A percentile compares a stretch with the other conserved stretches of the same genome.
Evolutionary conservation across 1,140 invertebrate species (phyloP).

Genomic region (Lepidostoma basale): DNA sequence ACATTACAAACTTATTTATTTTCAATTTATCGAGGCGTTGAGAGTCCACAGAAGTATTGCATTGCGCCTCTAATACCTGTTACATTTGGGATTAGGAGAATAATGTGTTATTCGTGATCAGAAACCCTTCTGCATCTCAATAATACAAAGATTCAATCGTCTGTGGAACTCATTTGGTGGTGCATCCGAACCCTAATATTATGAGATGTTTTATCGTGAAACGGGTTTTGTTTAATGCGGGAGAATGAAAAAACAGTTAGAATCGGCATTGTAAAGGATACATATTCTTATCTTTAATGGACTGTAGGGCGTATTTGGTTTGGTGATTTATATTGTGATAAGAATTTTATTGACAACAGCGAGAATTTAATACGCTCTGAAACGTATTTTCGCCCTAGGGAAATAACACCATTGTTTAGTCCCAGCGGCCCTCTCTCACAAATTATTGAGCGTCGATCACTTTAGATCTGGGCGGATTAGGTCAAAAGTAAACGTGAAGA

Average conservation of each 20-base stretch:
- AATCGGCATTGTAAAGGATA: conserved; percentile 6
- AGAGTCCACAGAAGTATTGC: too few relatives aligned
- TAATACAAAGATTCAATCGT: neutral
- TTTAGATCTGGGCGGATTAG: conserved; percentile 1
- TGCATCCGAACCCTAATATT: neutral
- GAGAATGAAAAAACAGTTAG: conserved; percentile 15
- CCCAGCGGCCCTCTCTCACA: neutral
- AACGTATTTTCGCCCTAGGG: neutral
- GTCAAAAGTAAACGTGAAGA: neutral
- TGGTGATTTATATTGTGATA: conserved; percentile 20
- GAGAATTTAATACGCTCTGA: neutral
- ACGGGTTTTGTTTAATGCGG: neutral
- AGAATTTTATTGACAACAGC: conserved; percentile 25
- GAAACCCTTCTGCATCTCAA: neutral
- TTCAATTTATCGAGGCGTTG: too few relatives aligned
- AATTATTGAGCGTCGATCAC: neutral
- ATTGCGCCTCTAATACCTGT: too few relatives aligned
- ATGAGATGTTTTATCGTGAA: conserved; percentile 14
- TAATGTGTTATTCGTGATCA: neutral
- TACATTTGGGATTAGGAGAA: neutral
- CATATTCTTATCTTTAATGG: conserved; percentile 5
- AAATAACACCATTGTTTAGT: neutral
- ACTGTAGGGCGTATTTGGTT: neutral
- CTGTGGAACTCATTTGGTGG: neutral
- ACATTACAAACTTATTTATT: too few relatives aligned